These are phyloP conservation scores for Phalacrocorax brasilianus DNA, from an alignment of 2,113 vertebrate species.

Conservation along the genomic window DNA sequence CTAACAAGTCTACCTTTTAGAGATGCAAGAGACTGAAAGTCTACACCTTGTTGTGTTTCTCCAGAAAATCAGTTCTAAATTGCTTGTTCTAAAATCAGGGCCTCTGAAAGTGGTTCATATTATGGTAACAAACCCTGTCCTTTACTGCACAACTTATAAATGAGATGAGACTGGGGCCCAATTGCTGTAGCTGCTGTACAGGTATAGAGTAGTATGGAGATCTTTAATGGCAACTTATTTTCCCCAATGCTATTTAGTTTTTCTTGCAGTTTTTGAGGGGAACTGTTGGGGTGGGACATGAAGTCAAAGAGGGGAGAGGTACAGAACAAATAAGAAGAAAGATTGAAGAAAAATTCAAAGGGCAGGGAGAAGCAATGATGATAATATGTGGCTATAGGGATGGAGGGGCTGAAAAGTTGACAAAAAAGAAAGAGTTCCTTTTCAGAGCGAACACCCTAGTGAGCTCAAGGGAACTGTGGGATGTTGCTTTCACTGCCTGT, in stretches of 20 bases:
- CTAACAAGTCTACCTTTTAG: neutral
- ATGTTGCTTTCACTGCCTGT: neutral
- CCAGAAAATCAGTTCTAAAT: neutral
- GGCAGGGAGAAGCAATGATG: neutral
- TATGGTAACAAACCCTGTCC: neutral
- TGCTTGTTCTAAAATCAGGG: neutral
- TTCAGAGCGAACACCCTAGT: neutral
- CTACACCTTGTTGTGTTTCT: neutral
- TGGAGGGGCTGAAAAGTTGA: neutral
- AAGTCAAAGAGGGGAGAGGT: neutral
- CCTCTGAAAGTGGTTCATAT: neutral
- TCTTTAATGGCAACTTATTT: neutral
- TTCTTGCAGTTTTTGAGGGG: neutral
- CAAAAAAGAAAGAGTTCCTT: neutral
- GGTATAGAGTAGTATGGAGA: neutral
- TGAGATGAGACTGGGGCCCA: accelerated
- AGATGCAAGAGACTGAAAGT: neutral
- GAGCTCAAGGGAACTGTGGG: neutral
- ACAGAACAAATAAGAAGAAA: neutral
- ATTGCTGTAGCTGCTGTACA: neutral
- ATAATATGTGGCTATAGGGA: neutral
- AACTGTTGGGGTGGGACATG: neutral
- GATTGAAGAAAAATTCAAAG: neutral
- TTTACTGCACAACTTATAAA: neutral
- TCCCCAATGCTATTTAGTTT: neutral